Conservation (phyloP, 2,888 invertebrate genomes). For the Cerceris rybyensis region DNA sequence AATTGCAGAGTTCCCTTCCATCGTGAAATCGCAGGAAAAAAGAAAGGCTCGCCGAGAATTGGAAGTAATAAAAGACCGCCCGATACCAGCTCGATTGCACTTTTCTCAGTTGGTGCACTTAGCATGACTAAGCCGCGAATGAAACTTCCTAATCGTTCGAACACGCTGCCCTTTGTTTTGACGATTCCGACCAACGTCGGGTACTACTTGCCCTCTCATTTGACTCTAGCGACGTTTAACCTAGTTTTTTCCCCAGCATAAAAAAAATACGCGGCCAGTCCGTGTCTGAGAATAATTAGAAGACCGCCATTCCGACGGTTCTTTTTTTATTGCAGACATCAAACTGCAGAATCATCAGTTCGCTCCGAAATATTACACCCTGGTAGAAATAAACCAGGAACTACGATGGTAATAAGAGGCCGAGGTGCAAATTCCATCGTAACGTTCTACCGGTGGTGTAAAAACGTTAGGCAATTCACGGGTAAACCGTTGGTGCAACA, state of each 20-base stretch:
- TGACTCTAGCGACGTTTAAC: constrained; percentile 60
- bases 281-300: constrained; percentile 66
- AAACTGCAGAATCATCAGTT: constrained; percentile 38
- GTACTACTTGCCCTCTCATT: constrained; percentile 22
- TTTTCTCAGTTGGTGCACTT: constrained; percentile 18
- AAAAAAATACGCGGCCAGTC: constrained; percentile 52
- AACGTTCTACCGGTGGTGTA: constrained; percentile 12
- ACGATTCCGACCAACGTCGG: constrained; percentile 32
- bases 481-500: constrained; percentile 24
- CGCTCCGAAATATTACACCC: constrained; percentile 30
- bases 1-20: constrained; percentile 34
- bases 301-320: constrained; percentile 11
- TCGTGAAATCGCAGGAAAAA: constrained; percentile 26
- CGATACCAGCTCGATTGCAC: constrained; percentile 25
- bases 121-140: constrained; percentile 10
- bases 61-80: constrained; percentile 42
- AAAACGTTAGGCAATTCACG: constrained; percentile 27
- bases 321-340: constrained; percentile 43
- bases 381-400: background rate
- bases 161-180: constrained; percentile 51
- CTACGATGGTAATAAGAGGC: constrained; percentile 7
- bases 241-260: constrained; percentile 50
- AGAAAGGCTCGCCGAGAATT: constrained; percentile 40
- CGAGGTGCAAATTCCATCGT: constrained; percentile 35
- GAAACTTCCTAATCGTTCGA: constrained; percentile 53